Base-by-base conservation (phyloP, 2,797 vertebrate genomes). In the Poeciliopsis presidionis region DNA sequence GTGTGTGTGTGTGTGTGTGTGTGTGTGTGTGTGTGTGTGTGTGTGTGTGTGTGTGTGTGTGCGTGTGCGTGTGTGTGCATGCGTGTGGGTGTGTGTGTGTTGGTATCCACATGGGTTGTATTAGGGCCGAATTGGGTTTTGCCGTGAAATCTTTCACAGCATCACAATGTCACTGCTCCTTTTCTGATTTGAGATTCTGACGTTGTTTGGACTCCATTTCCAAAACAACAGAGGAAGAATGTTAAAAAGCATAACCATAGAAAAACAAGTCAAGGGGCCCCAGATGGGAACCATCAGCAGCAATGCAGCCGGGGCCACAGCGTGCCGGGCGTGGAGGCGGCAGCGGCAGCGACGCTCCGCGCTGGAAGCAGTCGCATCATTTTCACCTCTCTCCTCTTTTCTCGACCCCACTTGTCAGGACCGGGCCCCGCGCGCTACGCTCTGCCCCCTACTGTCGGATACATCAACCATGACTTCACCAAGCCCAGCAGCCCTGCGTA, bases 401-500 rank as follows among this genome's bases (percentile, higher is more conserved):
- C 49, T 85, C 77, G 46, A 2, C 49, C 18, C 65, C 73, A 53
- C 0, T 75, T 33, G 45, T 67, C 87, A 98, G 97, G 96, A 69
- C 96, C 96, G 0, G 96, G 97, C 2, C 97, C 97, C 0, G 96
- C 95, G 71, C 93, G 94, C 43, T 97, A 97, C 18, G 87, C 89
- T 71, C 94, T 97, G 78, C 97, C 97, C 1, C 95, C 97, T 45
- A 97, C 97, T 0, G 87, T 97, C 0, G 97, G 97, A 79, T 96
- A 95, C 85, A 74, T 96, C 77, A 96, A 96, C 87, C 97, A 97
- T 33, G 97, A 98, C 89, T 94, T 95, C 89, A 97, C 97, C 88
- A 96, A 96, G 87, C 94, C 92, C 83, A 91, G 93, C 73, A 94
- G 96, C 75, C 97, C 97, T 0, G 97, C 97, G 1, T 97, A 96